Evolutionary conservation across 92 coral and sea anemone species (phyloP), one percentile per base, ranked within the genome.

Genomic region (Parazoanthus swiftii): DNA sequence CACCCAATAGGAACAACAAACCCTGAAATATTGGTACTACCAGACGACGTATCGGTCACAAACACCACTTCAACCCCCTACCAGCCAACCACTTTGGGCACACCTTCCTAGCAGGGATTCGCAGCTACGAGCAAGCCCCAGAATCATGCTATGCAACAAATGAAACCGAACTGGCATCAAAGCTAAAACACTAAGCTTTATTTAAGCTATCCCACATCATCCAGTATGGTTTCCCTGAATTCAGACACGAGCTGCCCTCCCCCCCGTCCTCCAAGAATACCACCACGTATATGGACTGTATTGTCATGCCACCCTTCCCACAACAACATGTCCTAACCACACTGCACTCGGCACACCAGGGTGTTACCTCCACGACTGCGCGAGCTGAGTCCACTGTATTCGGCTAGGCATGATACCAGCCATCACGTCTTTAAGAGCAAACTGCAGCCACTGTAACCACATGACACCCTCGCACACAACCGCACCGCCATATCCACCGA

Each of bases 401-500:
- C 92, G 92, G 92, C 93, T 91, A 48, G 91, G 92, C 39, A 90
- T 86, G 70, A 46, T 48, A 38, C 66, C 78, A 6, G 89, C 90
- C 80, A 93, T 89, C 88, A 70, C 75, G 8, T 80, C 91, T 25
- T 77, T 85, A 42, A 48, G 89, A 7, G 87, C 35, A 29, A 67
- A 77, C 88, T 92, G 93, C 78, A 15, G 15, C 42, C 94, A 94
- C 63, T 92, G 94, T 85, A 90, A 90, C 33, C 80, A 88, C 86
- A 92, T 92, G 94, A 77, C 89, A 29, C 92, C 93, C 11, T 92
- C 94, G 0, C 93, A 90, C 86, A 93, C 94, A 36, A 91, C 89
- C 73, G 92, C 95, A 21, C 94, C 93, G n/a, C 93, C 93, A 38
- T 50, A 59, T 68, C 92, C 91, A 26, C 37, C 88, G 13, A 65